These are phyloP conservation scores for Sinotaia quadrata DNA, from an alignment of 2,888 invertebrate genomes.

Conservation along the genomic window DNA sequence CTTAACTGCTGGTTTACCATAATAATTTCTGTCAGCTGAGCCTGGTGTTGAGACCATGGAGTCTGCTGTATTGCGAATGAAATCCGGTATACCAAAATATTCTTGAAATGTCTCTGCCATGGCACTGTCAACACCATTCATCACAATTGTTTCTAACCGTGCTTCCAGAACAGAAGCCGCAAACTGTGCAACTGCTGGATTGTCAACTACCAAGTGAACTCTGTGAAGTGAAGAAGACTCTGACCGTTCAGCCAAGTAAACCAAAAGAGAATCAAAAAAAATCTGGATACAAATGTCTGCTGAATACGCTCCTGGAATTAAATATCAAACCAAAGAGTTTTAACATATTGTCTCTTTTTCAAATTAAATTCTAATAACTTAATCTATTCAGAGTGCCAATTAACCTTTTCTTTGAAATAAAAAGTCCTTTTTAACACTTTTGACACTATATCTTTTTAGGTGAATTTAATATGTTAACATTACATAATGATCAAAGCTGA, in stretches of 20 bases:
- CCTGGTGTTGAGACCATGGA: neutral
- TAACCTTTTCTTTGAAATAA: neutral
- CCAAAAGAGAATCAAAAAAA: conserved; percentile 33
- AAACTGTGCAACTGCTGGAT: conserved; percentile 19
- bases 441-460: no score
- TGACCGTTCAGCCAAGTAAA: conserved; percentile 31
- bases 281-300: conserved; percentile 24
- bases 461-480: no score
- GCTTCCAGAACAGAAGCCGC: conserved; percentile 31
- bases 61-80: neutral
- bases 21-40: conserved; percentile 1
- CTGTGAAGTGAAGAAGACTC: conserved; percentile 1
- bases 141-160: neutral
- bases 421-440: no score
- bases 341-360: neutral
- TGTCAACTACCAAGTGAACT: conserved; percentile 27
- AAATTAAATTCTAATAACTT: neutral
- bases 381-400: neutral
- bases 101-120: conserved; percentile 14
- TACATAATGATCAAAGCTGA: no score
- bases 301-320: conserved; percentile 21
- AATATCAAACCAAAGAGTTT: neutral
- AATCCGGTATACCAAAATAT: conserved; percentile 21
- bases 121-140: conserved; percentile 4
- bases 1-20: conserved; percentile 22